Evolutionary conservation across 2,113 vertebrate genomes (phyloP).

Genomic region (Pipa parva): DNA sequence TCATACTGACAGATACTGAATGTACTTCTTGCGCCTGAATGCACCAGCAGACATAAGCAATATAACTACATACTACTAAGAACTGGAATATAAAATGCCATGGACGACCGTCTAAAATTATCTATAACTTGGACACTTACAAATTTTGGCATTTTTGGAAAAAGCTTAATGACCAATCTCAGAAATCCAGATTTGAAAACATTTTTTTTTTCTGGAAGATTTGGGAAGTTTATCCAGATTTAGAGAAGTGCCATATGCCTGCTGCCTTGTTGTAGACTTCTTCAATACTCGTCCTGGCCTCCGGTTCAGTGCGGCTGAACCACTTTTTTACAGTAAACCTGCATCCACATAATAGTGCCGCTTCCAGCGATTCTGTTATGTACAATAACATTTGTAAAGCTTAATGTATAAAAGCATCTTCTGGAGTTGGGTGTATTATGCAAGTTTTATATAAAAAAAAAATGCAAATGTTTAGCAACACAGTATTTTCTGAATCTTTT

Average conservation of each 20-base stretch:
- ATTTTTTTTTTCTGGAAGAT: too few species aligned
- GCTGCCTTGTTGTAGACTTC: constrained; percentile 24
- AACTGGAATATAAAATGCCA: constrained; percentile 6
- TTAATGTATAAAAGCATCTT: constrained; percentile 49
- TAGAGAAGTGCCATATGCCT: constrained; percentile 36
- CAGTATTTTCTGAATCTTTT: constrained; percentile 85
- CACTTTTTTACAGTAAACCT: too few species aligned
- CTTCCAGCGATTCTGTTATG: too few species aligned
- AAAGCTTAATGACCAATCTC: neutral
- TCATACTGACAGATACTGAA: constrained; percentile 72
- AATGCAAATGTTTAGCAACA: constrained; percentile 75
- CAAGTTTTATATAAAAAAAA: constrained; percentile 80
- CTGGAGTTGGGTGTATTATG: constrained; percentile 67
- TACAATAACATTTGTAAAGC: too few species aligned
- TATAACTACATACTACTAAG: neutral
- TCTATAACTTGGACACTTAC: neutral
- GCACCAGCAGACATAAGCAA: constrained; percentile 63
- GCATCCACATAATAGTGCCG: too few species aligned
- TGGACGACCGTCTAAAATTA: neutral
- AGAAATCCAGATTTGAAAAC: neutral
- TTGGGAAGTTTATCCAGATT: neutral
- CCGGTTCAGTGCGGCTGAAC: too few species aligned
- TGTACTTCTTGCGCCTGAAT: constrained; percentile 70
- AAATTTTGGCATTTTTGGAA: neutral
- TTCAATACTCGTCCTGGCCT: too few species aligned